phyloP scores from a whole-genome alignment of 2,113 vertebrate species.

The Recurvirostra avosetta region DNA sequence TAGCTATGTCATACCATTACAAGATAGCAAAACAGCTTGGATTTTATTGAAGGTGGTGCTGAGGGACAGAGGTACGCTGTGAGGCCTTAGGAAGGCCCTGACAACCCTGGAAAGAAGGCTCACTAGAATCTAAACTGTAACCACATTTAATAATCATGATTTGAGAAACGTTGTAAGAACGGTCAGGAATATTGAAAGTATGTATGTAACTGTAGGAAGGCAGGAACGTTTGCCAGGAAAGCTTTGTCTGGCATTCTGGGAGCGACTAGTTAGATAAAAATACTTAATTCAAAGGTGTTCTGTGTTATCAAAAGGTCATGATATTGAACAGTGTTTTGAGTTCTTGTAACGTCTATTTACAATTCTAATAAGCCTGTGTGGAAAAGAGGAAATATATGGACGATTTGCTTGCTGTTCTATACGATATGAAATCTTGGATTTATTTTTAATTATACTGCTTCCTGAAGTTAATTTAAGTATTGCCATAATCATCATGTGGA shows the following conservation, averaged over 20 bases:
- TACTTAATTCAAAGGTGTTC: background rate
- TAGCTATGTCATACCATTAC: background rate
- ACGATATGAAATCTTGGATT: background rate
- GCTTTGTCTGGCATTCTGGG: background rate
- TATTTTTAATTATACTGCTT: background rate
- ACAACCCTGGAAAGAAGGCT: background rate
- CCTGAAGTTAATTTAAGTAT: background rate
- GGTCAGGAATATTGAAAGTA: background rate
- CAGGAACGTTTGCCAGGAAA: background rate
- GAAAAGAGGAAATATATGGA: background rate
- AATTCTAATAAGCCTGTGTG: background rate
- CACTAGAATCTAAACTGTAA: background rate
- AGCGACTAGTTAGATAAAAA: background rate
- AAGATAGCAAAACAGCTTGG: background rate
- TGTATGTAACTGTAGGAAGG: background rate
- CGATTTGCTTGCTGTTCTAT: background rate
- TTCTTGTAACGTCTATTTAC: background rate
- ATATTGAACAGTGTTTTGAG: background rate
- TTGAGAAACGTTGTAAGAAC: background rate
- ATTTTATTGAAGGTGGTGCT: background rate
- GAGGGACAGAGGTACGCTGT: fast-evolving
- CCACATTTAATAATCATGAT: background rate
- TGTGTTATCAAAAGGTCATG: background rate
- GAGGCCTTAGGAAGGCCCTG: background rate
- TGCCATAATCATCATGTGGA: background rate